phyloP scores from a whole-genome alignment of 1,140 invertebrate genomes.

The Capitella teleta region DNA sequence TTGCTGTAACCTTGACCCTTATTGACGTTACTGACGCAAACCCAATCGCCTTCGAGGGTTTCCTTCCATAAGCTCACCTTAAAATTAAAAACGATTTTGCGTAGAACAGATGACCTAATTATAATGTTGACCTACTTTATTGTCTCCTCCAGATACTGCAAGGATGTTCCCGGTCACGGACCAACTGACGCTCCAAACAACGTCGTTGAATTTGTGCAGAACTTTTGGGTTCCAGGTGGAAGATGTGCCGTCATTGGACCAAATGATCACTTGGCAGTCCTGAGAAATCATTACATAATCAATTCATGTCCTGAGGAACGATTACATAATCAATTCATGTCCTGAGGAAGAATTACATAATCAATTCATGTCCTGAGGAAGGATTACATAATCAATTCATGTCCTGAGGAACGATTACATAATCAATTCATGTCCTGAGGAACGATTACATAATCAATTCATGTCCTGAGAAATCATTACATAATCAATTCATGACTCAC shows the following conservation, averaged over 20 bases:
- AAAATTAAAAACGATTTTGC: not conserved
- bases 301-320: no score
- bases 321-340: no score
- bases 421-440: no score
- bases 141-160: slow-evolving; percentile 95
- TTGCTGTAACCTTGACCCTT: slow-evolving; percentile 51
- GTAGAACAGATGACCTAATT: not conserved
- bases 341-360: no score
- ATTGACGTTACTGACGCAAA: slow-evolving; percentile 80
- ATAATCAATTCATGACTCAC: no score
- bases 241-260: slow-evolving; percentile 48
- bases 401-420: no score
- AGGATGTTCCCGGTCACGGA: slow-evolving; percentile 92
- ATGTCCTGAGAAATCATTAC: no score
- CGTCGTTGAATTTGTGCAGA: slow-evolving; percentile 90
- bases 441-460: no score
- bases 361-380: no score
- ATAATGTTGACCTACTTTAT: slow-evolving; percentile 65
- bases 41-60: slow-evolving; percentile 77
- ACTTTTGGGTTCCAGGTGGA: slow-evolving; percentile 71
- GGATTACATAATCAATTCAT: no score
- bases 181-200: slow-evolving; percentile 98
- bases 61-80: slow-evolving; percentile 77
- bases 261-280: slow-evolving; percentile 87
- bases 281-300: no score